A percentile compares a stretch with the other conserved stretches of the same genome.
These are phyloP conservation scores for Lepus timidus DNA, from an alignment of 2,113 vertebrate genomes.

Conservation along the genomic window DNA sequence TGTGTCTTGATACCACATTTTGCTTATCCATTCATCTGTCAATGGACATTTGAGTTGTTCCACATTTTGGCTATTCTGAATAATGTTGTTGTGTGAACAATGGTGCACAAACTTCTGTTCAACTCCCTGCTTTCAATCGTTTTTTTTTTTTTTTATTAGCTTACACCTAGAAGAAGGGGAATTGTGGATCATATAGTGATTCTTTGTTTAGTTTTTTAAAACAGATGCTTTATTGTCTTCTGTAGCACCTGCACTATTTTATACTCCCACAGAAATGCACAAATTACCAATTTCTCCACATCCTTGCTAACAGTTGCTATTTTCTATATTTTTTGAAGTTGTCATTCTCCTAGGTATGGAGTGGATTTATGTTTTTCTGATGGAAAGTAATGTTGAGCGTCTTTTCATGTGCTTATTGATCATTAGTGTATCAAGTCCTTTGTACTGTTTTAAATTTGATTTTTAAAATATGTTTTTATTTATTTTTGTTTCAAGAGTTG, in stretches of 20 bases:
- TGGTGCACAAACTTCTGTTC: background rate
- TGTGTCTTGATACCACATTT: background rate
- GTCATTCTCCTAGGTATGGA: background rate
- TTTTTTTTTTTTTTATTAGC: background rate
- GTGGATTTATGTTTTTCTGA: background rate
- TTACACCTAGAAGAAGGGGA: background rate
- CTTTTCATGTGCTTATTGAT: background rate
- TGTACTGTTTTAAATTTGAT: background rate
- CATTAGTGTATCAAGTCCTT: background rate
- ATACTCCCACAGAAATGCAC: too few species aligned
- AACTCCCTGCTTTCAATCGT: background rate
- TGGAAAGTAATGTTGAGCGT: background rate
- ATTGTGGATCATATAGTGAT: background rate
- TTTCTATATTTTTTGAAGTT: background rate
- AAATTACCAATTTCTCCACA: background rate
- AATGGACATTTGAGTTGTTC: background rate
- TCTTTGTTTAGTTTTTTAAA: background rate
- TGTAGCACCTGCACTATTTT: background rate
- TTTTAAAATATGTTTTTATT: background rate
- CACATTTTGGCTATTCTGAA: background rate
- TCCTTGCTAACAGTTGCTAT: background rate
- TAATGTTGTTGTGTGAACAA: background rate
- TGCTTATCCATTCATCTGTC: background rate
- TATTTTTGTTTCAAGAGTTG: too few species aligned
- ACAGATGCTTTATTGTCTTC: background rate